Evolutionary conservation across 2,888 invertebrate genomes (phyloP).

Genomic region (Pandemis cinnamomeana): DNA sequence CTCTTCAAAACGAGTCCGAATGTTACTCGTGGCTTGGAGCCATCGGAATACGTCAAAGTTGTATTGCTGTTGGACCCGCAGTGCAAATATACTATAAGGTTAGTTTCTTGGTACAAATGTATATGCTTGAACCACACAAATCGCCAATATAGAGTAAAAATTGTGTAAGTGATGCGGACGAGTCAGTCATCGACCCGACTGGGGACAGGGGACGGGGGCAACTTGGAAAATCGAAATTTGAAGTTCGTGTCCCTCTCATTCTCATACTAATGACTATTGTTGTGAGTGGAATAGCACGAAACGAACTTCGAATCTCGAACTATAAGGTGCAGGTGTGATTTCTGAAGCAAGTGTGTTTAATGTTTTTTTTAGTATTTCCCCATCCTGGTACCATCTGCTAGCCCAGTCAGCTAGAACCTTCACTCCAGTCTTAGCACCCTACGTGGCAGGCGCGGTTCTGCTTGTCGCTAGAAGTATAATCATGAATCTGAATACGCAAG

Average conservation of each 20-base stretch:
- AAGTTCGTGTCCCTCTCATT: too few species aligned
- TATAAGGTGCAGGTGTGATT: too few species aligned
- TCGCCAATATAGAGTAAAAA: neutral
- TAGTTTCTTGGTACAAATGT: constrained; percentile 45
- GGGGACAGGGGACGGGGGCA: too few species aligned
- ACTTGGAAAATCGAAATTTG: too few species aligned
- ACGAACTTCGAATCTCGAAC: too few species aligned
- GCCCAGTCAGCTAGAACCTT: constrained; percentile 88
- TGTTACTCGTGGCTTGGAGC: constrained; percentile 60
- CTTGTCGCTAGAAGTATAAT: constrained; percentile 80
- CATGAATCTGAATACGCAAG: constrained; percentile 53
- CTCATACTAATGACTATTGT: too few species aligned
- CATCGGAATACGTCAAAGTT: constrained; percentile 78
- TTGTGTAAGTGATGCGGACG: too few species aligned
- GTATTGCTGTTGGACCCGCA: constrained; percentile 88
- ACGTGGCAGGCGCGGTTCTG: constrained; percentile 86
- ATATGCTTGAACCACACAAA: neutral
- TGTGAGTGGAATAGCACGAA: too few species aligned
- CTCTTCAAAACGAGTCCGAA: constrained; percentile 83
- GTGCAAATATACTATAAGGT: constrained; percentile 89
- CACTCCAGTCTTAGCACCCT: constrained; percentile 86
- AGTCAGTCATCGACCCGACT: too few species aligned
- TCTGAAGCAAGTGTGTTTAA: too few species aligned
- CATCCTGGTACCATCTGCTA: constrained; percentile 84
- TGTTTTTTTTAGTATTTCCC: constrained; percentile 72